phyloP scores from a whole-genome alignment of 2,797 vertebrate species.

The Onychomys torridus region DNA sequence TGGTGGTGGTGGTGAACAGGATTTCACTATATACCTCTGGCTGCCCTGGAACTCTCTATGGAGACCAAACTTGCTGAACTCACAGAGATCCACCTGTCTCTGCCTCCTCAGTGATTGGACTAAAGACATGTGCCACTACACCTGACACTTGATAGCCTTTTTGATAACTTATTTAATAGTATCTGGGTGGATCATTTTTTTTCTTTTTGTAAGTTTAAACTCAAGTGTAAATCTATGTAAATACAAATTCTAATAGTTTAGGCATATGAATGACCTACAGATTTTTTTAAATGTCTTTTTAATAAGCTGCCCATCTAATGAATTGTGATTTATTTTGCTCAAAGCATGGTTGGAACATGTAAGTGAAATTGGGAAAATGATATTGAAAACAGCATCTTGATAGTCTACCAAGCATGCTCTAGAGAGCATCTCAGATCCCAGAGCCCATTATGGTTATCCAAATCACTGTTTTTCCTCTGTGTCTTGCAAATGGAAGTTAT shows the following conservation, averaged over 20 bases:
- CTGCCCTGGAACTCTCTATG: not conserved
- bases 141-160: not conserved
- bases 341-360: not conserved
- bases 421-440: slow-evolving; percentile 37
- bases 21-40: not conserved
- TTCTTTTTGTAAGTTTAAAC: slow-evolving; percentile 56
- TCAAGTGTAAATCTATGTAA: slow-evolving; percentile 38
- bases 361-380: slow-evolving; percentile 42
- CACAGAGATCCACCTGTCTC: not conserved
- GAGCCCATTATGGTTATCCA: slow-evolving; percentile 18
- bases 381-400: slow-evolving; percentile 37
- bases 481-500: slow-evolving; percentile 32
- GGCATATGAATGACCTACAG: not conserved
- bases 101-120: not conserved
- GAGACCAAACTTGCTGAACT: not conserved
- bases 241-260: slow-evolving; percentile 46
- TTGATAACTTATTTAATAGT: slow-evolving; percentile 54
- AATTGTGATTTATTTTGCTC: slow-evolving; percentile 40
- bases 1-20: not conserved
- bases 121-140: not conserved
- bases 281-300: slow-evolving; percentile 58
- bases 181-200: slow-evolving; percentile 53
- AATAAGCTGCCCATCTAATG: slow-evolving; percentile 2
- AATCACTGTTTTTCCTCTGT: slow-evolving; percentile 38
- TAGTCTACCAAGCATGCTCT: slow-evolving; percentile 29